Conservation (phyloP, 2,888 invertebrate genomes). For the Vesta saturnalis region DNA sequence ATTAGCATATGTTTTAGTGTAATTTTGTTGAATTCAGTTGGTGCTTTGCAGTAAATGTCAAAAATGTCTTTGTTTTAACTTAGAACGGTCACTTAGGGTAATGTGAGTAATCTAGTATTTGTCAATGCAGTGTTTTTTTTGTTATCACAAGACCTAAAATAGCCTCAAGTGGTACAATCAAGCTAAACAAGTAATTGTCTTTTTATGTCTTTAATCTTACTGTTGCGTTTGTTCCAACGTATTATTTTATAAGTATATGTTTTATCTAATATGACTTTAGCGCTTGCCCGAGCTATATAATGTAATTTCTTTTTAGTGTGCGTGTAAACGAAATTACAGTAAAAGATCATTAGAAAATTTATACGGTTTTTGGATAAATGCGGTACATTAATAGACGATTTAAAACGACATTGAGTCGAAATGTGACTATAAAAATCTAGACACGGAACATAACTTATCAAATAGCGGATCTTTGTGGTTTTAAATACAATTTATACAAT, state of each 20-base stretch:
- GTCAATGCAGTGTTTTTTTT: too few relatives aligned
- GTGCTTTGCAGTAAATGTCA: too few relatives aligned
- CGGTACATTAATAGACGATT: slow-evolving; percentile 34
- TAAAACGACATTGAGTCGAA: slow-evolving; percentile 35
- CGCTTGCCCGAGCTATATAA: background rate
- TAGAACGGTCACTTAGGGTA: background rate
- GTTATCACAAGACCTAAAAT: background rate
- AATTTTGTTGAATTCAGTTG: too few relatives aligned
- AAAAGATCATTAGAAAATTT: slow-evolving; percentile 30
- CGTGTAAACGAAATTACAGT: slow-evolving; percentile 11
- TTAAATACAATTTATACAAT: slow-evolving; percentile 37
- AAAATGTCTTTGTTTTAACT: too few relatives aligned
- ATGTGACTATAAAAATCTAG: slow-evolving; percentile 38
- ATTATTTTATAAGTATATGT: background rate
- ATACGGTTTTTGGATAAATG: slow-evolving; percentile 31
- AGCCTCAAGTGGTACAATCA: too few relatives aligned
- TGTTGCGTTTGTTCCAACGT: background rate
- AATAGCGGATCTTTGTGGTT: slow-evolving; percentile 39
- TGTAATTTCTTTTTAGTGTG: slow-evolving; percentile 12
- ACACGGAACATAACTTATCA: slow-evolving; percentile 39
- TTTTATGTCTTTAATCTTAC: slow-evolving; percentile 1
- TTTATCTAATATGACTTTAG: background rate
- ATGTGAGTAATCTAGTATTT: background rate
- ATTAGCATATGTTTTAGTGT: too few relatives aligned
- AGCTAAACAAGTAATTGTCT: background rate